Percentiles rank a stretch among this genome's conserved stretches.
Conservation (phyloP, 2,888 invertebrate genomes). For the Volucella bombylans region DNA sequence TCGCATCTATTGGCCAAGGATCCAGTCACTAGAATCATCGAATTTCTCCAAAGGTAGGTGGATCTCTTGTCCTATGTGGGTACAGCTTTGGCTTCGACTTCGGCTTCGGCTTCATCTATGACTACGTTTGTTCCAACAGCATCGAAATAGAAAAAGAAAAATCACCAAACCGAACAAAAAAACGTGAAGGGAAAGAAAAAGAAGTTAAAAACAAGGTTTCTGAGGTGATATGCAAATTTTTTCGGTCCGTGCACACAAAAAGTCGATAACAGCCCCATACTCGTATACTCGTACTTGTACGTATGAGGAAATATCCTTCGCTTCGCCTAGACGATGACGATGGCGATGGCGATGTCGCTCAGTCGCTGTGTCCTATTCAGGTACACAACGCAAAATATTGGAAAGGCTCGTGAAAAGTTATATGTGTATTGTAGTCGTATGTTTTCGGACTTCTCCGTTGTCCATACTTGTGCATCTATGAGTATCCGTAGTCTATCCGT, state of each 20-base stretch:
- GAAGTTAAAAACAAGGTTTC: constrained; percentile 69
- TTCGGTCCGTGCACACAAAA: constrained; percentile 71
- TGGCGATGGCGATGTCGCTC: constrained; percentile 19
- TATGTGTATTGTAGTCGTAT: constrained; percentile 54
- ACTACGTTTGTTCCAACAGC: not conserved
- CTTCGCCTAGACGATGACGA: constrained; percentile 55
- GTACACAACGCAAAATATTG: constrained; percentile 72
- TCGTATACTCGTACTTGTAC: not conserved
- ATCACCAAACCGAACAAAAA: constrained; percentile 17
- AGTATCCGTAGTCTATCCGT: constrained; percentile 3
- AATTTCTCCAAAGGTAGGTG: constrained; percentile 72
- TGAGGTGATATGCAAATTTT: constrained; percentile 74
- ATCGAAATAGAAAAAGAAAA: constrained; percentile 44
- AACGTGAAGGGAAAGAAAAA: constrained; percentile 55
- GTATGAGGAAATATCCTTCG: constrained; percentile 71
- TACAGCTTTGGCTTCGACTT: not conserved
- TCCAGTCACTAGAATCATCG: constrained; percentile 67
- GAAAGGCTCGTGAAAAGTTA: constrained; percentile 69
- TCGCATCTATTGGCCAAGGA: constrained; percentile 73
- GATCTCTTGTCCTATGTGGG: constrained; percentile 68
- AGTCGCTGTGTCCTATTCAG: constrained; percentile 46
- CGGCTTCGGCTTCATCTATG: no score
- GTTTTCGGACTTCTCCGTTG: constrained; percentile 64
- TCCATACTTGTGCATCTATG: constrained; percentile 21
- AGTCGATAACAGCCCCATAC: constrained; percentile 52